Base-by-base conservation (phyloP, 2,888 invertebrate genomes). In the Drosophila monieri region DNA sequence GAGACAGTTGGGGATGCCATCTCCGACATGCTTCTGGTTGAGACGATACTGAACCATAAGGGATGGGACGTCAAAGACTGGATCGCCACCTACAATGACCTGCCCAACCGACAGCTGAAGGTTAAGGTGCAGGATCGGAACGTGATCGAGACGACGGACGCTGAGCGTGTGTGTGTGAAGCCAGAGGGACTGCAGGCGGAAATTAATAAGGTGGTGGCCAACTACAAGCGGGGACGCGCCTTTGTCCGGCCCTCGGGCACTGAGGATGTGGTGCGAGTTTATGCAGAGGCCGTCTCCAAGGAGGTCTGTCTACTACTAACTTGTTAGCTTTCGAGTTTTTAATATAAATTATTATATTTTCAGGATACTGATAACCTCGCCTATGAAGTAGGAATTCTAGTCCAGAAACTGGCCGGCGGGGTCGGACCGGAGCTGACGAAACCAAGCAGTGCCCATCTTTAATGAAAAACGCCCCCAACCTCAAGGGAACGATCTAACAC, bases 231-330 rank as follows among this genome's bases (percentile, higher is more conserved):
- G 76, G 97, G 95, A 0, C 93, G 99, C 55, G 93, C 98, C 3
- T 99, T 99, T 92, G 98, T 98, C 0, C 93, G 99, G 48, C 96
- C 99, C 0, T 99, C 99, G 0, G 99, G 99, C 8, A 99, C 99
- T 0, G 99, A 99, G 92, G 98, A 99, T 91, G 93, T 99, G 10
- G 96, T 99, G 1, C 93, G 99, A 70, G 96, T 99, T 0, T 99
- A 99, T 91, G 98, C 98, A 0, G 99, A 99, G 92, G 97, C 98
- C 2, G 94, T 95, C 23, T 95, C 96, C 4, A 93, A 94, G 86
- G 92, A 93, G 88, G 94, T 95, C 74, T 52, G 43, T 35, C 1
- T 6, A 6, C n/a, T n/a, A n/a, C n/a, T n/a, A n/a, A n/a, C n/a
- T 14, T 2, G 1, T 6, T 2, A n/a, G 1, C 6, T 6, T n/a